Base-by-base conservation (phyloP, 2,797 vertebrate genomes). In the Bradypus variegatus region DNA sequence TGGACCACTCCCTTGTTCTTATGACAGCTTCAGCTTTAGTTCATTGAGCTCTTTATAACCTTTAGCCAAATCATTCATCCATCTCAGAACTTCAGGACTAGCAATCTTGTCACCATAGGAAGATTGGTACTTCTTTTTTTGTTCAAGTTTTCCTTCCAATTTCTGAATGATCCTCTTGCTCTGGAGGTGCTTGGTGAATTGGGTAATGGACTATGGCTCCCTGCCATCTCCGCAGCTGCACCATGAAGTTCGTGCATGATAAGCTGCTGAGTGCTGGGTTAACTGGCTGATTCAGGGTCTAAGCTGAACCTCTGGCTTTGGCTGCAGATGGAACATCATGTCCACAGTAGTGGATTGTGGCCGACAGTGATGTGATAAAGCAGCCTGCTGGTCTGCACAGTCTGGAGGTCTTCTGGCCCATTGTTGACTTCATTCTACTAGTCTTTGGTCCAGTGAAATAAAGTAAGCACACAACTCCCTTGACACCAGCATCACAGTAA, bases 21-120 rank as follows among this genome's bases (percentile, higher is more conserved):
- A 98, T 0, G 98, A 98, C 53, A 98, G 97, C 96, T 97, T 98
- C 90, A 99, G 96, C 93, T 98, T 99, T 75, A 99, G 95, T 91
- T 99, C 99, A 99, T 98, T 99, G 82, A 99, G 98, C 96, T 99
- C 98, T 97, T 98, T 99, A 72, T 98, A 98, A 95, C 98, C 98
- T 97, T 98, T 99, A 95, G 98, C 98, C 96, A 99, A 98, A 95
- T 99, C 98, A 93, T 98, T 99, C 98, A 99, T 98, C 97, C 98
- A 98, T 96, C 98, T 98, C 96, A 98, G 97, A 79, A 99, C 97
- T 94, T 99, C 98, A 80, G 98, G 98, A 94, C 98, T 98, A 23
- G 98, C 98, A 21, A 98, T 98, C 96, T 99, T 99, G 96, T 99
- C 98, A 41, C 98, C 99, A 11, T 98, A 97, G 1, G 98, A 98